Evolutionary conservation across 2,888 invertebrate species (phyloP), one percentile per base, ranked within the genome.

Genomic region (Cordylochernes scorpioides): DNA sequence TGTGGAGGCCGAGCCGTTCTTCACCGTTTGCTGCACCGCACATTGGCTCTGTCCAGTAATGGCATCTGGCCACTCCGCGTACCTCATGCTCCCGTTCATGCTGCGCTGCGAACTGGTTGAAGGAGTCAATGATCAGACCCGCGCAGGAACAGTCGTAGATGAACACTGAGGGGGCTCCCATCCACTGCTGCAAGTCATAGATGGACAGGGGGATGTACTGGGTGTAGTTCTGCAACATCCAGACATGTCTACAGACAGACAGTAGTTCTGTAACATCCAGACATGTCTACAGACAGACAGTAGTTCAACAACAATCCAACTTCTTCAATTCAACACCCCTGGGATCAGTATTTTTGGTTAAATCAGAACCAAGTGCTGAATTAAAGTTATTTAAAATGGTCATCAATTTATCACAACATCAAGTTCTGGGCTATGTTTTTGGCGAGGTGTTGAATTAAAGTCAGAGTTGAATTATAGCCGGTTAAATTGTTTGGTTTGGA

Each of bases 141-240:
- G 97, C 94, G 59, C 84, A 88, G 31, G 88, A 86, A 58, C 94
- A 97, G 57, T 97, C 97, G 56, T 88, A 97, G 14, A 99, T 91
- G 58, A 91, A 99, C 39, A 99, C 86, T 29, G 91, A 91, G 0
- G 97, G 97, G 32, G 82, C 73, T 31, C 88, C 88, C 88, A 99
- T 88, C 97, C 97, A 99, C 25, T 74, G 71, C 62, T 97, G 94
- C 34, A 97, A 63, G 59, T 99, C 97, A 56, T 84, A 94, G 42
- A 99, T 71, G 30, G 91, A 94, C 47, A 99, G 59, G 25, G 97
- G 97, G 57, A 97, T 97, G 62, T 97, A 97, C 59, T 97, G 94
- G 3, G 97, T 99, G 54, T 84, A 97, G 18, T 71, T 75, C 71
- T 84, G 59, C 28, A 59, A 58, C 17, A 15, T 10, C n/a, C n/a